Base-by-base conservation (phyloP, 2,113 vertebrate species). In the Baryphthengus martii region DNA sequence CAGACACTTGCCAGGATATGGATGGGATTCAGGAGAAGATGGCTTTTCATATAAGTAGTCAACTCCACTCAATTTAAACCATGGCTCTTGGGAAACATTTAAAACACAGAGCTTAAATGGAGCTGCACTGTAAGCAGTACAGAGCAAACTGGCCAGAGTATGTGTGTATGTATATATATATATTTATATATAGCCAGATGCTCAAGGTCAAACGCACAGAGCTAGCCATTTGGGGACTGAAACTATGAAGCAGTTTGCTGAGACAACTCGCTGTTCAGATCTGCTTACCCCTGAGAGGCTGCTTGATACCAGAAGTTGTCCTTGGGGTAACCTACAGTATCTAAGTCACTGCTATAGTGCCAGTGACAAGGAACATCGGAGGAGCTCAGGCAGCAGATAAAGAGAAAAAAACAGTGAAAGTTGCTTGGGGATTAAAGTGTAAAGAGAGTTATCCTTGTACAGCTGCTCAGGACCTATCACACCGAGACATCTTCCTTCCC, bases 1-100 rank as follows among this genome's bases (percentile, higher is more conserved):
- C 93, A 96, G 76, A 88, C 89, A 63, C 31, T 93, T 92, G 70
- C 79, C 89, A 70, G 89, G 77, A 92, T 95, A 95, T 95, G 78
- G 85, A 94, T 81, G 50, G 35, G 93, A 80, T 90, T 96, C 93
- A 96, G 58, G 68, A 91, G 93, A 94, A 91, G 93, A 96, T 91
- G 83, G 63, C 86, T 96, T 96, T 96, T 97, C 90, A 89, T 96
- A 74, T 75, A 95, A 95, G 95, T 95, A 95, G 95, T 94, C 89
- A 93, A 85, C 71, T 73, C 77, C 90, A 95, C 94, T 96, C 95
- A 94, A 92, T 96, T 96, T 96, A 95, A 95, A 91, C 62, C 71
- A 8, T 50, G 88, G 88, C 94, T 95, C 96, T 85, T 93, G 96
- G 97, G 96, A 96, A 84, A 61, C 52, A 94, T 96, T 95, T 96